Evolutionary conservation across 1,140 invertebrate species (phyloP).

Genomic region (Trachymyrmex septentrionalis): DNA sequence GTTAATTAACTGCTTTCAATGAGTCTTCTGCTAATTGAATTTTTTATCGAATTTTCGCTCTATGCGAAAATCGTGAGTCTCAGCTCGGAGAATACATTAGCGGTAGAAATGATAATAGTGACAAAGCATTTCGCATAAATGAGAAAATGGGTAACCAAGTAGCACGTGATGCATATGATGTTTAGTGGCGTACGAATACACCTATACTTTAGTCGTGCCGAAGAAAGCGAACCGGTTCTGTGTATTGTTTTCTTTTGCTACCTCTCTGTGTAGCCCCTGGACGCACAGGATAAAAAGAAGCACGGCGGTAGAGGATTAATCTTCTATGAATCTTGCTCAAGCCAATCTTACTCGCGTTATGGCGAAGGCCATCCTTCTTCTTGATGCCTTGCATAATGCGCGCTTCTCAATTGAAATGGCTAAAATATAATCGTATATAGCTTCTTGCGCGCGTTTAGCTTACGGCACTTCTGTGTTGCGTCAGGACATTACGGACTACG

Average conservation of each 20-base stretch:
- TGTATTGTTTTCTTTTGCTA: constrained; percentile 60
- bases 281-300: constrained; percentile 48
- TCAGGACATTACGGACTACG: constrained; percentile 33
- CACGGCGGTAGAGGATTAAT: constrained; percentile 55
- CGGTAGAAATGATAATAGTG: constrained; percentile 10
- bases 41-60: background rate
- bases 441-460: constrained; percentile 51
- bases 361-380: constrained; percentile 63
- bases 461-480: constrained; percentile 43
- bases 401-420: constrained; percentile 61
- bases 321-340: constrained; percentile 62
- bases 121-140: constrained; percentile 34
- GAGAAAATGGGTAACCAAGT: constrained; percentile 59
- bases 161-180: constrained; percentile 59
- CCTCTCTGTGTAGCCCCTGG: constrained; percentile 31
- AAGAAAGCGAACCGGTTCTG: constrained; percentile 61
- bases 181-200: constrained; percentile 32
- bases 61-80: background rate
- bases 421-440: constrained; percentile 59
- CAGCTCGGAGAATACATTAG: background rate
- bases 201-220: constrained; percentile 43
- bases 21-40: background rate
- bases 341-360: constrained; percentile 64
- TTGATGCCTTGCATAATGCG: constrained; percentile 64
- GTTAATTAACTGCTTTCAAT: background rate